Evolutionary conservation across 2,888 invertebrate genomes (phyloP).

Genomic region (Clostera curtula): DNA sequence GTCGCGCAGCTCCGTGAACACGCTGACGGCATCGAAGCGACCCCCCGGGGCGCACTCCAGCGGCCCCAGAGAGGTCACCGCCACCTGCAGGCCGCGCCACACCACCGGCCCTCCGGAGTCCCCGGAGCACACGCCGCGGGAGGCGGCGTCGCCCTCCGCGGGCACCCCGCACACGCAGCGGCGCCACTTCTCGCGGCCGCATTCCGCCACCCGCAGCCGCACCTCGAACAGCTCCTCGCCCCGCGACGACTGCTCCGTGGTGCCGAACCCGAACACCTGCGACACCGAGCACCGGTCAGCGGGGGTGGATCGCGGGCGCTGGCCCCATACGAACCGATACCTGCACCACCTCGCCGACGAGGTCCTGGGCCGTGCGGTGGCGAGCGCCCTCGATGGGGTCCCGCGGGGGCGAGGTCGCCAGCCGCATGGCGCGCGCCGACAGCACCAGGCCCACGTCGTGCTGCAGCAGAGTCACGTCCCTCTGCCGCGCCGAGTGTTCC

Average conservation of each 20-base stretch:
- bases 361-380: too few relatives aligned
- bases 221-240: constrained; percentile 46
- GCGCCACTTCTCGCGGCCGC: constrained; percentile 41
- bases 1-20: constrained; percentile 46
- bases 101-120: constrained; percentile 56
- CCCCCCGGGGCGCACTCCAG: constrained; percentile 31
- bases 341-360: constrained; percentile 32
- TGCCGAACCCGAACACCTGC: constrained; percentile 55
- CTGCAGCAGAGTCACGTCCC: constrained; percentile 50
- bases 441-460: constrained; percentile 60
- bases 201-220: constrained; percentile 35
- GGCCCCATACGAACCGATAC: constrained; percentile 24
- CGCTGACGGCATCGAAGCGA: constrained; percentile 37
- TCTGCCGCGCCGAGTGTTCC: constrained; percentile 36
- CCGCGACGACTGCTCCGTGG: constrained; percentile 33
- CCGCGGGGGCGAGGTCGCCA: constrained; percentile 26
- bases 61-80: constrained; percentile 55
- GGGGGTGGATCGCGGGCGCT: too few relatives aligned
- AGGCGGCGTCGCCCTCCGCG: constrained; percentile 15
- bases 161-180: constrained; percentile 43
- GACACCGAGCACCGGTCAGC: background rate
- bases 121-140: constrained; percentile 53
- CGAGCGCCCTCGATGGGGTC: too few relatives aligned
- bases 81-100: constrained; percentile 29
- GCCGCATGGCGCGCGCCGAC: constrained; percentile 23